Conservation (phyloP, 2,797 vertebrate genomes). For the Pygocentrus nattereri region DNA sequence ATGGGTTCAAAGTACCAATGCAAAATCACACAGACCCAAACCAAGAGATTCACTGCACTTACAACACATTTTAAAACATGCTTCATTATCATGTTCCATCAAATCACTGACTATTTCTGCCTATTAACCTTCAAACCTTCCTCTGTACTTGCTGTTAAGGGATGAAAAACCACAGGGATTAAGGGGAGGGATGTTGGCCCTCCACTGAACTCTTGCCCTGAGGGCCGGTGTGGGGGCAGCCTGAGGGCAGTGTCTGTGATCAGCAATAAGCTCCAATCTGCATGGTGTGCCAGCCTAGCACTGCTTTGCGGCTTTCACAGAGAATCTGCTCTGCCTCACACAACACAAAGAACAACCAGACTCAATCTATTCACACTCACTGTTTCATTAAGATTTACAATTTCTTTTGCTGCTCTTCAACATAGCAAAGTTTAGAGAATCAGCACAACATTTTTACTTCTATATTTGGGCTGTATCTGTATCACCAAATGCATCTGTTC, state of each 20-base stretch:
- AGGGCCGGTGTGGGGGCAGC: not conserved
- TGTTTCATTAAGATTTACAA: not conserved
- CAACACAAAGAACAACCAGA: not conserved
- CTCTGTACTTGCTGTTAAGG: not conserved
- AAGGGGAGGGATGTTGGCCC: not conserved
- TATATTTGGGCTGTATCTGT: no score
- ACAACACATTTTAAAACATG: not conserved
- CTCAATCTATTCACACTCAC: not conserved
- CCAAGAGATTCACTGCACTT: no score
- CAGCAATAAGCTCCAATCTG: slow-evolving; percentile 23
- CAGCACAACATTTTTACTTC: no score
- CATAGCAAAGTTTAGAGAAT: no score
- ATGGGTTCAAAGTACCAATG: no score
- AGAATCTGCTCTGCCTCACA: not conserved
- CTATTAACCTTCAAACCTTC: not conserved
- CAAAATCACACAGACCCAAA: no score
- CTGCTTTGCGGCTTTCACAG: not conserved
- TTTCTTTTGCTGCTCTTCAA: no score
- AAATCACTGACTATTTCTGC: no score
- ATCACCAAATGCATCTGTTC: no score
- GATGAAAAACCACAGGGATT: not conserved
- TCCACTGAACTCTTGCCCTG: slow-evolving; percentile 17
- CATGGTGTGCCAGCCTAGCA: slow-evolving; percentile 22
- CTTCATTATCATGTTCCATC: not conserved
- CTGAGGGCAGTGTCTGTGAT: slow-evolving; percentile 16